These are phyloP conservation scores for Rhamphomyia laevipes DNA, from an alignment of 2,888 invertebrate genomes.

Conservation along the genomic window DNA sequence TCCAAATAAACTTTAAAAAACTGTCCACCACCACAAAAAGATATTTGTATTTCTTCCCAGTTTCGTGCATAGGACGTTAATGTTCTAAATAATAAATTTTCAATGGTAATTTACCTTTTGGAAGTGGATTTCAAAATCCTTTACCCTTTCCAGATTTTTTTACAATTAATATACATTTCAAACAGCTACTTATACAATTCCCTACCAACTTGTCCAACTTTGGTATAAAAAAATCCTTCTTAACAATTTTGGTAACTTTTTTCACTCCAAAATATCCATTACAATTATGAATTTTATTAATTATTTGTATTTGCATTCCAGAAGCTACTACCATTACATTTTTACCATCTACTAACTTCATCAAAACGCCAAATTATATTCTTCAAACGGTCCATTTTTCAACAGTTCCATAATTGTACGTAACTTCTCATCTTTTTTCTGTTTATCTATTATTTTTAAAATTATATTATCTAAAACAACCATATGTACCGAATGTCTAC, in stretches of 20 bases:
- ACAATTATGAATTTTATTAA: neutral
- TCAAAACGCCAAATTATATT: constrained; percentile 10
- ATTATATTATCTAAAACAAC: constrained; percentile 6
- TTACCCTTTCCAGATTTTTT: constrained; percentile 10
- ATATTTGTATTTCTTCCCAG: constrained; percentile 10
- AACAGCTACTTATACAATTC: constrained; percentile 10
- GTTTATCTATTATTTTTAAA: constrained; percentile 6
- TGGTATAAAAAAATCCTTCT: constrained; percentile 12
- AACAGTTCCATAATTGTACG: constrained; percentile 9
- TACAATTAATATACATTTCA: constrained; percentile 12
- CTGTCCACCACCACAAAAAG: constrained; percentile 9
- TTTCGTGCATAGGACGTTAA: constrained; percentile 7
- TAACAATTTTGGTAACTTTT: constrained; percentile 10
- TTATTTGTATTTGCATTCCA: constrained; percentile 11
- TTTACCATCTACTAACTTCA: constrained; percentile 5
- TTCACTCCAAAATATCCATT: constrained; percentile 12
- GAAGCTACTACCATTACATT: constrained; percentile 8
- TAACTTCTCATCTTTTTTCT: constrained; percentile 9
- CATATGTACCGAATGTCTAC: constrained; percentile 9
- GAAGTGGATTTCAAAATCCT: constrained; percentile 9
- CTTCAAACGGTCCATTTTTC: constrained; percentile 7
- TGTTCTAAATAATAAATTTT: constrained; percentile 9
- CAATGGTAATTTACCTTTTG: constrained; percentile 11
- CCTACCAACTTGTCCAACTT: neutral
- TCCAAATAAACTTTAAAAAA: constrained; percentile 6